phyloP scores from a whole-genome alignment of 2,797 vertebrate genomes.

The Nannoperca australis region DNA sequence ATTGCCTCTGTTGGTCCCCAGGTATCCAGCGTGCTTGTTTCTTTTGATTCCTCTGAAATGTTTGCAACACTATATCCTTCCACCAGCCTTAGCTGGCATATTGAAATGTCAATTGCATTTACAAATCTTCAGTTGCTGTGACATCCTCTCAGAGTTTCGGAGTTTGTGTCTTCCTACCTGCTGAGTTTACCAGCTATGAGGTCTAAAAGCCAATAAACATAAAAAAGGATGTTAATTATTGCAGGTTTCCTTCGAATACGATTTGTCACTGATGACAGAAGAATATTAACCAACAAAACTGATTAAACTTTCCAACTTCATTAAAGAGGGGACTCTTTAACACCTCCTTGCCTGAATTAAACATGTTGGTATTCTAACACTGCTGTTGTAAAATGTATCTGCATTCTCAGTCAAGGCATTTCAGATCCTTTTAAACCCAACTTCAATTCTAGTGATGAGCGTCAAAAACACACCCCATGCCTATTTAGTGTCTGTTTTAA shows the following conservation, averaged over 20 bases:
- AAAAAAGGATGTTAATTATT: constrained; percentile 31
- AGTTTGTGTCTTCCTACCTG: neutral
- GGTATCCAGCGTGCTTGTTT: constrained; percentile 37
- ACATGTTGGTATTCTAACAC: neutral
- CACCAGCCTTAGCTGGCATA: constrained; percentile 23
- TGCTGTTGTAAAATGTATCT: neutral
- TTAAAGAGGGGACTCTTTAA: constrained; percentile 15
- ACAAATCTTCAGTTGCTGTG: constrained; percentile 13
- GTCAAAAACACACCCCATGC: constrained; percentile 4
- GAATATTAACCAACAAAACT: constrained; percentile 18
- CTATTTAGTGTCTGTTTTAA: constrained; percentile 16
- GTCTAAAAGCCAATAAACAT: constrained; percentile 38
- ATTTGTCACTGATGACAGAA: constrained; percentile 23
- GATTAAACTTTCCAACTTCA: constrained; percentile 20
- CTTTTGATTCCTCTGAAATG: constrained; percentile 45
- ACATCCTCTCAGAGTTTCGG: constrained; percentile 25
- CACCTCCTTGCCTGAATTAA: constrained; percentile 9
- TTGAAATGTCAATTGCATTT: constrained; percentile 57
- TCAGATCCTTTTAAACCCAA: neutral
- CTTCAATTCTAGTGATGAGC: neutral
- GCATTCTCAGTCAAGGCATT: constrained; percentile 4
- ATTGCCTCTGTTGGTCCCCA: constrained; percentile 46
- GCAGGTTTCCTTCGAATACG: constrained; percentile 6
- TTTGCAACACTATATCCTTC: constrained; percentile 28
- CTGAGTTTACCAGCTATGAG: constrained; percentile 1